These are phyloP conservation scores for Paraescarpia echinospica DNA, from an alignment of 1,140 invertebrate genomes.

Conservation along the genomic window DNA sequence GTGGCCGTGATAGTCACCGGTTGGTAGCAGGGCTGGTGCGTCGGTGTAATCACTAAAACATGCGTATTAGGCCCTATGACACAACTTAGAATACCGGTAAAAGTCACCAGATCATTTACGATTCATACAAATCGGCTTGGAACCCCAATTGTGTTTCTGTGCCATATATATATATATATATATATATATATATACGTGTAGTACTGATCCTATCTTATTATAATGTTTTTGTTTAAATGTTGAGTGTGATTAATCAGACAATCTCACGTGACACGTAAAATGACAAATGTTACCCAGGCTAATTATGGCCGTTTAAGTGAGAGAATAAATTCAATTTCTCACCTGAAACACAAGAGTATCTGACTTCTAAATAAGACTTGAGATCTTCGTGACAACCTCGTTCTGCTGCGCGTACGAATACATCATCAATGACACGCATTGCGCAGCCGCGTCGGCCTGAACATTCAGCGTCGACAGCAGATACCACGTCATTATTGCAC, in stretches of 20 bases:
- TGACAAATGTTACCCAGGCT: too few relatives aligned
- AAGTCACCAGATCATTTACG: too few relatives aligned
- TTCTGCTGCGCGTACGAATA: constrained; percentile 11
- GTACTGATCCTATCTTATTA: neutral
- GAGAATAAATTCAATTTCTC: neutral
- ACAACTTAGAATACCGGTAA: too few relatives aligned
- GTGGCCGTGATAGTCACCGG: neutral
- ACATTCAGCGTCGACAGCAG: constrained; percentile 18
- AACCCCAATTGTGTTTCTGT: too few relatives aligned
- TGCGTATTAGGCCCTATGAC: too few relatives aligned
- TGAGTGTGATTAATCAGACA: neutral
- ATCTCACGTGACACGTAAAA: too few relatives aligned
- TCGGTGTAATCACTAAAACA: neutral
- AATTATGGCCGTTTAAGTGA: too few relatives aligned
- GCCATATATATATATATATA: constrained; percentile 19
- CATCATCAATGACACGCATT: constrained; percentile 25
- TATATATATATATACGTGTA: constrained; percentile 12
- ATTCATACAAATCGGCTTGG: too few relatives aligned
- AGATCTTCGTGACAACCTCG: constrained; percentile 28
- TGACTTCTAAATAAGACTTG: constrained; percentile 27
- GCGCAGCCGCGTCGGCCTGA: constrained; percentile 26
- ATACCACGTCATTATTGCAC: constrained; percentile 20
- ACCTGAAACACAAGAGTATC: constrained; percentile 28
- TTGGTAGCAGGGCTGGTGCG: neutral
- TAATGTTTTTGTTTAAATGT: neutral